These are phyloP conservation scores for Pammene aurita DNA, from an alignment of 2,888 invertebrate genomes.

Conservation along the genomic window DNA sequence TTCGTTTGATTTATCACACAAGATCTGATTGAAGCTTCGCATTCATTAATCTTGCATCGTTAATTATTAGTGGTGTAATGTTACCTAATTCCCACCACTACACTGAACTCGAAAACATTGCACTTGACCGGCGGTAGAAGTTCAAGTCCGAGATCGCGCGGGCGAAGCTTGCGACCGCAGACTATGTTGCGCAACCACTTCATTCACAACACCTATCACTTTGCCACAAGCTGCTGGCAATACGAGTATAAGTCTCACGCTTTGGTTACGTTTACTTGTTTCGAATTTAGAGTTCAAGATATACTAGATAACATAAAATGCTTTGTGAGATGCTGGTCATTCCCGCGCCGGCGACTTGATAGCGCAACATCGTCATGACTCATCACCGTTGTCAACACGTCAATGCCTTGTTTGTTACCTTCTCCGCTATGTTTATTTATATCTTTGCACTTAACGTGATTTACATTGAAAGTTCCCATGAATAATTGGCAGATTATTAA, in stretches of 20 bases:
- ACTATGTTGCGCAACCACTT: slow-evolving; percentile 60
- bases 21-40: background rate
- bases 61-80: slow-evolving; percentile 18
- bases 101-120: slow-evolving; percentile 51
- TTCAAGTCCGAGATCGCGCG: slow-evolving; percentile 70
- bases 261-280: background rate
- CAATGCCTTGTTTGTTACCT: slow-evolving; percentile 68
- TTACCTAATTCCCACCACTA: slow-evolving; percentile 25
- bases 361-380: slow-evolving; percentile 63
- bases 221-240: background rate
- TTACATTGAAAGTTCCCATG: slow-evolving; percentile 52
- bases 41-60: slow-evolving; percentile 11
- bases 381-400: slow-evolving; percentile 70
- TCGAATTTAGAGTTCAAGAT: background rate
- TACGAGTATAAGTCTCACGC: background rate
- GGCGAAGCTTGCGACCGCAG: slow-evolving; percentile 46
- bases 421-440: slow-evolving; percentile 67
- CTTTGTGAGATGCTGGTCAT: slow-evolving; percentile 43
- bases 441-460: slow-evolving; percentile 54
- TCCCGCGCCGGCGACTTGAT: slow-evolving; percentile 49
- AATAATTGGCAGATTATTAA: slow-evolving; percentile 59
- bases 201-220: slow-evolving; percentile 17
- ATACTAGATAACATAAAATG: background rate
- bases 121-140: slow-evolving; percentile 68
- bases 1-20: background rate